A percentile compares a stretch with the other conserved stretches of the same genome.
phyloP scores from a whole-genome alignment of 2,113 vertebrate genomes.

The Halichoerus grypus region DNA sequence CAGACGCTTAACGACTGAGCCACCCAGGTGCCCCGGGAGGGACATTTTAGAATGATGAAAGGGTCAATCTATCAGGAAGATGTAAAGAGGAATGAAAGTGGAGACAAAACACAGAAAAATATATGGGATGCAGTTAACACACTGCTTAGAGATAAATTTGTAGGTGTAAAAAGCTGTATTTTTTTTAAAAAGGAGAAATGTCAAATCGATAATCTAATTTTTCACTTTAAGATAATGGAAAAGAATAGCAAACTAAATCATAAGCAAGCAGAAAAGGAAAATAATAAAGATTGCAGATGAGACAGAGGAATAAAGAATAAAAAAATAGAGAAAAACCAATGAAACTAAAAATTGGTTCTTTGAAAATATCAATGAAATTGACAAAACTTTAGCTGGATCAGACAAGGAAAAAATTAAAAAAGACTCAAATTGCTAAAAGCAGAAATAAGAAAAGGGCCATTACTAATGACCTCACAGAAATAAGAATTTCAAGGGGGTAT shows the following conservation, averaged over 20 bases:
- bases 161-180: background rate
- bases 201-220: background rate
- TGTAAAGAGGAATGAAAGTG: background rate
- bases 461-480: background rate
- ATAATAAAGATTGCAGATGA: background rate
- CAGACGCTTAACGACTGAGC: too few species aligned
- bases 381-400: background rate
- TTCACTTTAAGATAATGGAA: background rate
- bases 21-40: background rate
- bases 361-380: background rate
- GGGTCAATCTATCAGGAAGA: too few species aligned
- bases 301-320: background rate
- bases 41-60: too few species aligned
- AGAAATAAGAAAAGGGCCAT: background rate
- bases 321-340: background rate
- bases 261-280: background rate
- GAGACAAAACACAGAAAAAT: background rate
- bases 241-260: background rate
- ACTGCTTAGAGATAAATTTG: background rate
- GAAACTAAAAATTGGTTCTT: background rate
- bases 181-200: background rate
- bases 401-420: background rate
- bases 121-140: background rate
- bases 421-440: background rate
- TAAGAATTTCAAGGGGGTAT: background rate